Base-by-base conservation (phyloP, 1,140 invertebrate species). In the Calliphora vicina region DNA sequence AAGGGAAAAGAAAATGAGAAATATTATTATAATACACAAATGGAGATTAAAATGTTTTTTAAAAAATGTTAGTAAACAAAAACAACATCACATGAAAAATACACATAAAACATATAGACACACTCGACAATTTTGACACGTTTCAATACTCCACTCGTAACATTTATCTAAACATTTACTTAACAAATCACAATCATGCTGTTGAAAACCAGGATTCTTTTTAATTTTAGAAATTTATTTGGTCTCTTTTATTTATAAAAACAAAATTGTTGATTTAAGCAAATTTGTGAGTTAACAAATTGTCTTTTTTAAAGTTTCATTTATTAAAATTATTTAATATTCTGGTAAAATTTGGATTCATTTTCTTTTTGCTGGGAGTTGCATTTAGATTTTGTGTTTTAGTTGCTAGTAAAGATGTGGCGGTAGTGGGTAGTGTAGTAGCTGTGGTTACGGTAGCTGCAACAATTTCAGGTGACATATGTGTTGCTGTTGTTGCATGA, bases 31-130 rank as follows among this genome's bases (percentile, higher is more conserved):
- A 23, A 43, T 27, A 74, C 73, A n/a, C 73, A 42, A 20, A 76
- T n/a, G 42, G 6, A 17, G 8, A 20, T 42, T 25, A 73, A n/a
- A 27, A 81, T 23, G 42, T n/a, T 15, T 29, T 29, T 27, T 27
- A n/a, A 81, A 29, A 12, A 81, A 81, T 9, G 12, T 67, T 82
- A 57, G 45, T 71, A 23, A 85, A 83, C 15, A 15, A 45, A 57
- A 35, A 85, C 23, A 35, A 82, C n/a, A 45, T 43, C 45, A 84
- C 67, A 83, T 80, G 71, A 83, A 20, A 43, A 8, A 50, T 26
- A 43, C 13, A 50, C 45, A 17, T 50, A 50, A 50, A 50, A 50
- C 13, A 50, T 50, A 17, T 3, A 45, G 15, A 6, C n/a, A n/a
- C n/a, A n/a, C n/a, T n/a, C n/a, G n/a, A 45, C 29, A 29, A 29